Evolutionary conservation across 2,113 vertebrate genomes (phyloP).

Genomic region (Hucho hucho): DNA sequence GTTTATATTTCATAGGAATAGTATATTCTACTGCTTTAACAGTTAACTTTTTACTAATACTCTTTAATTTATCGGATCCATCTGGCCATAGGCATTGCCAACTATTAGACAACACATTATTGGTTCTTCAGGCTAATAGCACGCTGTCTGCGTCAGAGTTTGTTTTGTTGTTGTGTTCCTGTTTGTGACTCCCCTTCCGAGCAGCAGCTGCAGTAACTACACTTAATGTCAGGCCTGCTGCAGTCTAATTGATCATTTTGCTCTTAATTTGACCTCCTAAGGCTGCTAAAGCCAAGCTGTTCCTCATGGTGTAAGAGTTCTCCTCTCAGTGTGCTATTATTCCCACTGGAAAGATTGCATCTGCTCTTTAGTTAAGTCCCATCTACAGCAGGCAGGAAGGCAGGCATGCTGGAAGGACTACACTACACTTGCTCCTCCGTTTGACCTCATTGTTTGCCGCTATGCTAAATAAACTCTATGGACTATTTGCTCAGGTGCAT

Average conservation of each 20-base stretch:
- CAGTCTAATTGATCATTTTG: conserved; percentile 69
- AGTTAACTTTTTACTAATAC: not conserved
- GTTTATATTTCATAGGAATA: not conserved
- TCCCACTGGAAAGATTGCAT: conserved; percentile 44
- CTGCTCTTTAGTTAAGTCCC: conserved; percentile 50
- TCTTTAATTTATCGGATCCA: not conserved
- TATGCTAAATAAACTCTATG: conserved; percentile 1
- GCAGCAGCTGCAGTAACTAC: conserved; percentile 58
- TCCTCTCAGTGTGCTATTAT: conserved; percentile 45
- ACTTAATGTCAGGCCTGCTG: conserved; percentile 54
- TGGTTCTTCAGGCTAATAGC: conserved; percentile 50
- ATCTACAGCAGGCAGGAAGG: conserved; percentile 8
- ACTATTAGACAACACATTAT: conserved; percentile 46
- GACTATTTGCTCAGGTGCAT: not conserved
- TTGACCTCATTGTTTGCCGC: conserved; percentile 17
- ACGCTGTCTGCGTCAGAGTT: conserved; percentile 22
- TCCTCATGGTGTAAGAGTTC: conserved; percentile 52
- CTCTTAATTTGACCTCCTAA: conserved; percentile 73
- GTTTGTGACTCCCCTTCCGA: conserved; percentile 13
- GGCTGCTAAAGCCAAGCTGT: conserved; percentile 65
- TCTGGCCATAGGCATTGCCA: conserved; percentile 11
- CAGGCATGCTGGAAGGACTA: not conserved
- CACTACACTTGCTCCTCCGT: not conserved
- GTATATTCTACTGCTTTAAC: not conserved
- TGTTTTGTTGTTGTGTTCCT: conserved; percentile 6